Evolutionary conservation across 2,113 vertebrate species (phyloP).

Genomic region (Melospiza georgiana): DNA sequence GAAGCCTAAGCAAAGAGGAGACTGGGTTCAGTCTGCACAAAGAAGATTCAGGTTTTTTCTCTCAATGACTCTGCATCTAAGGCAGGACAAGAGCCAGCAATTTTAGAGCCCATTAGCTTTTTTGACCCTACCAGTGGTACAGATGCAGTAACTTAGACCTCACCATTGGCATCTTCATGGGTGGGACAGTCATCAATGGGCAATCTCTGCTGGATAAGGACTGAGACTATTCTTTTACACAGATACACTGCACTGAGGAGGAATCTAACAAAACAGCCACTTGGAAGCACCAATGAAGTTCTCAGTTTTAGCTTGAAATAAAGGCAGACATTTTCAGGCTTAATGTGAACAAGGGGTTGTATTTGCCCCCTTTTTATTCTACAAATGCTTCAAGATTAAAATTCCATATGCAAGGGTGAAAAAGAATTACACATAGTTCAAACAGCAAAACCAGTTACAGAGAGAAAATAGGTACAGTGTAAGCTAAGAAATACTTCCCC

Average conservation of each 20-base stretch:
- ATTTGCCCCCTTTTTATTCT: background rate
- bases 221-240: background rate
- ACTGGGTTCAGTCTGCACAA: background rate
- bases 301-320: background rate
- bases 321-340: background rate
- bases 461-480: background rate
- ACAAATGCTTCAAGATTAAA: background rate
- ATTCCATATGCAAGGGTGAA: background rate
- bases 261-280: background rate
- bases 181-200: background rate
- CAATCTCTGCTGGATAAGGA: background rate
- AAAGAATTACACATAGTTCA: background rate
- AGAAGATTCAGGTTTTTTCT: background rate
- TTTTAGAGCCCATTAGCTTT: background rate
- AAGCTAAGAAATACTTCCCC: background rate
- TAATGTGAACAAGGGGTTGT: background rate
- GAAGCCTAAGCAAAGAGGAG: background rate
- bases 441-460: background rate
- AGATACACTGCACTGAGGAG: background rate
- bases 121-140: background rate
- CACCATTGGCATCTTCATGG: background rate
- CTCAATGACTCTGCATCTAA: background rate
- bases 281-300: background rate
- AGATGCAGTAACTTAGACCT: background rate
- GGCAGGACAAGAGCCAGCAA: background rate